Evolutionary conservation across 2,888 invertebrate genomes (phyloP), one percentile per base, ranked within the genome.

Genomic region (Eupeodes latifasciatus): DNA sequence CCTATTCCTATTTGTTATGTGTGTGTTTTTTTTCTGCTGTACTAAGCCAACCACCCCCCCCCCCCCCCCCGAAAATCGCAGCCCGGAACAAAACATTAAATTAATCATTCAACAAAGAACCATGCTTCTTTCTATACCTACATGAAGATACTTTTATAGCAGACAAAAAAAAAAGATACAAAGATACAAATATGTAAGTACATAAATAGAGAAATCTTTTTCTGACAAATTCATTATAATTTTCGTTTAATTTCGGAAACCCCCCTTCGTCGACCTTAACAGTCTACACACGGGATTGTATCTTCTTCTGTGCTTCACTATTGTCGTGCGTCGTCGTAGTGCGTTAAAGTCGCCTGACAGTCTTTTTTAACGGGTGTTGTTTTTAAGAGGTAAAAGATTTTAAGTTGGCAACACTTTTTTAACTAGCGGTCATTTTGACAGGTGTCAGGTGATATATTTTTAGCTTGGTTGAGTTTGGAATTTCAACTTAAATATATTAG

Each of bases 201-300:
- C 14, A 34, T 40, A 59, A 75, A 87, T 83, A 87, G 83, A 87
- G 83, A 87, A 84, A 80, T 79, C 79, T 82, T 69, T 51, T 75
- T 82, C 80, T 83, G 78, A 89, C 86, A 84, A 89, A 86, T 87
- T 89, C 86, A 87, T 87, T 87, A 75, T 87, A 78, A 80, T 81
- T 87, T 81, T 89, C 75, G 79, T 89, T 81, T 82, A 84, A 87
- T 84, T 80, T 87, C 61, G 72, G 27, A 44, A 67, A 81, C 81
- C 71, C 77, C 16, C 79, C 36, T 62, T 64, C 69, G 27, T 62
- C 34, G 47, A 36, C 75, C 27, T 27, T 2, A 27, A 55, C 19
- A 9, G 40, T 27, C 27, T 1, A 9, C 6, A 9, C 40, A 40
- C 9, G 40, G 40, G 40, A 40, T 9, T 5, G 40, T 59, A 59